Base-by-base conservation (phyloP, 2,113 vertebrate species). In the Macroglossus sobrinus region DNA sequence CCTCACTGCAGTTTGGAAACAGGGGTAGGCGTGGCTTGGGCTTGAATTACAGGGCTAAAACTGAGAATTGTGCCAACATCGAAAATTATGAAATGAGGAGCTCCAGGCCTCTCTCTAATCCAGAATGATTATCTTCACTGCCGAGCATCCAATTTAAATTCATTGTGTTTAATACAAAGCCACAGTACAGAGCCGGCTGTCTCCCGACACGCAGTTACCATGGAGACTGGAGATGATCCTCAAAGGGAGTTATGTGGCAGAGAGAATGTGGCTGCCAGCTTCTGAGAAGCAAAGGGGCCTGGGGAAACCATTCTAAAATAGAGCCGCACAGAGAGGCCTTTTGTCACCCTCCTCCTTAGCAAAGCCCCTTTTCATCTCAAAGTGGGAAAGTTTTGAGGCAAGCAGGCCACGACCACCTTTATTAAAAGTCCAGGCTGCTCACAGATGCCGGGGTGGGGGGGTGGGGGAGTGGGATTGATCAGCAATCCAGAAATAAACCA, bases 151-250 rank as follows among this genome's bases (percentile, higher is more conserved):
- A 92, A 98, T 98, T 98, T 98, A 98, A 98, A 97, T 97, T 97
- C 98, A 98, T 99, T 99, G 98, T 99, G 98, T 98, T 94, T 80
- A 50, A 97, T 98, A 99, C 99, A 99, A 99, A 99, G 98, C 98
- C 76, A 92, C 68, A 96, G 98, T 92, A 97, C 94, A 97, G 98
- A 97, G 96, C 98, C 98, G 98, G 97, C 98, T 98, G 98, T 97
- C 98, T 98, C 97, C 96, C 81, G 63, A 96, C 95, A 93, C 55
- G 87, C 28, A 43, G 98, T 99, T 98, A 86, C 99, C 98, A 99
- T 99, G 99, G 99, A 97, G 98, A 99, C 99, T 3, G 95, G 91
- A 89, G 93, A 95, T 28, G 95, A 95, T 95, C 94, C 93, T 96
- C 95, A 91, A 80, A 95, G 92, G 93, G 94, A 95, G 86, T 81